A percentile compares a stretch with the other conserved stretches of the same genome.
phyloP scores from a whole-genome alignment of 2,797 vertebrate species.

The Chelonia mydas region DNA sequence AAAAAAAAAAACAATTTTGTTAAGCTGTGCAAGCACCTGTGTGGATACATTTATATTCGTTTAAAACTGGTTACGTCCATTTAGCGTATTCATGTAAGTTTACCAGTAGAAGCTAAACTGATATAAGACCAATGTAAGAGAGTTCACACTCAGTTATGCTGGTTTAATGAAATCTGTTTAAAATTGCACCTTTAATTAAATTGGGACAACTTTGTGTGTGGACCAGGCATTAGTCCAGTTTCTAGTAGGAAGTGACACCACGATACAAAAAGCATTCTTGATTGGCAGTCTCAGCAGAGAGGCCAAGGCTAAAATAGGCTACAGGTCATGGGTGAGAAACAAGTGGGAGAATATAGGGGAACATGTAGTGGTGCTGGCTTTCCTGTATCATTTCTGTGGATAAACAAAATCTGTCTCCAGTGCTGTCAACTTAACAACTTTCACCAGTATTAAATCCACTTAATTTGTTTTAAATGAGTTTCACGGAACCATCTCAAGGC shows the following conservation, averaged over 20 bases:
- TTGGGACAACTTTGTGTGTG: not conserved
- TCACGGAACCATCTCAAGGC: not conserved
- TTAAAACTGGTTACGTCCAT: not conserved
- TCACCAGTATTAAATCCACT: not conserved
- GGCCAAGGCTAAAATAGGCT: not conserved
- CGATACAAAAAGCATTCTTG: not conserved
- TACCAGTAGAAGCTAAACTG: not conserved
- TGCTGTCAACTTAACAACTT: not conserved
- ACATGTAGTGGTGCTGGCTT: not conserved
- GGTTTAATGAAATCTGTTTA: not conserved
- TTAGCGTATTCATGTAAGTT: not conserved
- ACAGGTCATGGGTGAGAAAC: not conserved
- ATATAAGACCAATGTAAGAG: not conserved
- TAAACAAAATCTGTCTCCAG: not conserved
- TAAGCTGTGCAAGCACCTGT: not conserved
- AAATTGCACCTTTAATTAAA: not conserved
- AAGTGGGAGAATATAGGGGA: not conserved
- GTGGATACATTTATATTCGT: rapidly evolving
- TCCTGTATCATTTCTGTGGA: not conserved
- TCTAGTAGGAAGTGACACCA: not conserved
- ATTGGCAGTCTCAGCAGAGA: not conserved
- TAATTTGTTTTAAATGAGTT: not conserved
- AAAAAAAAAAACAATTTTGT: rapidly evolving
- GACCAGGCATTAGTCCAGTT: not conserved
- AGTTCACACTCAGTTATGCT: not conserved